phyloP scores from a whole-genome alignment of 2,113 vertebrate genomes.

The Seriola dumerili region DNA sequence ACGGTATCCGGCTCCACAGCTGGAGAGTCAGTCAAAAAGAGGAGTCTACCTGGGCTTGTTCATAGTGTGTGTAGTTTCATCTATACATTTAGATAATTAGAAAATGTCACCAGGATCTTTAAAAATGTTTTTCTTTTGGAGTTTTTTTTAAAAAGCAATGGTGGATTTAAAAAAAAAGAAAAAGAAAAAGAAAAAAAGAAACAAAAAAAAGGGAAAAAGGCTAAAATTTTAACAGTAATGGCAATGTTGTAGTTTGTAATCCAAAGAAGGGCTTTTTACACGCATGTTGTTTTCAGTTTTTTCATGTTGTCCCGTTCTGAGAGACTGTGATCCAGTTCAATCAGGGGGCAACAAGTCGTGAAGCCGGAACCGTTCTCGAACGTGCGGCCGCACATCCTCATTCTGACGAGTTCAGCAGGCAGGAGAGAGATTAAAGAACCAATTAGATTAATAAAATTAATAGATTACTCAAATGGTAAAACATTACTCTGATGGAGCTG shows the following conservation, averaged over 20 bases:
- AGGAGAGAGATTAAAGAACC: not conserved
- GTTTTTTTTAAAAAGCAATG: conserved; percentile 84
- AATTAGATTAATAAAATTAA: not conserved
- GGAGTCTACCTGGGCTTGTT: conserved; percentile 86
- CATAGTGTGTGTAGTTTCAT: conserved; percentile 65
- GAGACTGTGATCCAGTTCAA: conserved; percentile 77
- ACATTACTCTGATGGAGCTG: not conserved
- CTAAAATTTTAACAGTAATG: conserved; percentile 93
- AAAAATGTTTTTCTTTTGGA: conserved; percentile 65
- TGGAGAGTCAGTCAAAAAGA: conserved; percentile 76
- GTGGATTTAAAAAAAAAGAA: conserved; percentile 76
- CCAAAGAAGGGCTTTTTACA: conserved; percentile 88
- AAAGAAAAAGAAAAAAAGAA: conserved; percentile 57
- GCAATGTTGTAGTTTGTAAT: conserved; percentile 93
- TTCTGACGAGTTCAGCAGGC: conserved; percentile 84
- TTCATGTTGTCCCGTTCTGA: conserved; percentile 58
- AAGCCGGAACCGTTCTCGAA: conserved; percentile 97
- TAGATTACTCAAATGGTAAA: not conserved
- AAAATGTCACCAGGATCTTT: conserved; percentile 73
- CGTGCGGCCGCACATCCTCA: conserved; percentile 97
- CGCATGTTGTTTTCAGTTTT: conserved; percentile 66
- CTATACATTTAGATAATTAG: conserved; percentile 52
- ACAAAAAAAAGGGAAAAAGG: conserved; percentile 75
- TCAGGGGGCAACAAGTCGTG: conserved; percentile 98
- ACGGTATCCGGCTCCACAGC: conserved; percentile 49